These are phyloP conservation scores for Ennomos quercinarius DNA, from an alignment of 2,888 invertebrate species.

Conservation along the genomic window DNA sequence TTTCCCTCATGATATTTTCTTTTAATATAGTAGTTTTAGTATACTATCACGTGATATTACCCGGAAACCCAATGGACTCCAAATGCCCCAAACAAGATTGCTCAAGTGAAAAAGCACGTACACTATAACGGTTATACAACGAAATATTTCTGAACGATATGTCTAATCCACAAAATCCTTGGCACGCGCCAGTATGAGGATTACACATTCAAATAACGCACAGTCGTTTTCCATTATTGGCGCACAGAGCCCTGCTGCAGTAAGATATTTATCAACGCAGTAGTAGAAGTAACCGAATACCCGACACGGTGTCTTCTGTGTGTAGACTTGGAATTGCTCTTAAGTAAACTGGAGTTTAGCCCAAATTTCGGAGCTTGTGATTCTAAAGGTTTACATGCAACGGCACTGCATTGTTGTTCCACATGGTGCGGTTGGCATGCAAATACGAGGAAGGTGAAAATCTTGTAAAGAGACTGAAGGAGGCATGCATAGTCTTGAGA, in stretches of 20 bases:
- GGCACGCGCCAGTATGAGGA: conserved; percentile 62
- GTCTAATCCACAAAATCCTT: conserved; percentile 71
- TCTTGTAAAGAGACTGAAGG: conserved; percentile 5
- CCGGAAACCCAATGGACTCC: conserved; percentile 29
- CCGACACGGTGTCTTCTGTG: conserved; percentile 52
- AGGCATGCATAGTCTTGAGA: too few species aligned
- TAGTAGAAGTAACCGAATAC: conserved; percentile 39
- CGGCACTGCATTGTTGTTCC: conserved; percentile 52
- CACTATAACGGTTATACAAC: conserved; percentile 48
- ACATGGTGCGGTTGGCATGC: conserved; percentile 27
- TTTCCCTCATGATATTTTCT: too few species aligned
- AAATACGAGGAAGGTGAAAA: conserved; percentile 27
- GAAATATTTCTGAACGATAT: conserved; percentile 60
- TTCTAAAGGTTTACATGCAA: conserved; percentile 61
- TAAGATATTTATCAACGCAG: conserved; percentile 44
- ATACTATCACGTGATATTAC: not conserved
- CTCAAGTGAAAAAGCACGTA: conserved; percentile 47
- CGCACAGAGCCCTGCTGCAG: conserved; percentile 44
- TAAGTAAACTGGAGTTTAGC: conserved; percentile 70
- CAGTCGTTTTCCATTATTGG: conserved; percentile 52
- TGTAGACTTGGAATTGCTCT: conserved; percentile 56
- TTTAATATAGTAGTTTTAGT: too few species aligned
- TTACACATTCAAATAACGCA: conserved; percentile 73
- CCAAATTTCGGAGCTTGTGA: conserved; percentile 68
- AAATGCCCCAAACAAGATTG: conserved; percentile 33